Percentiles rank a stretch among this genome's conserved stretches.
phyloP scores from a whole-genome alignment of 2,888 invertebrate genomes.

The Nomada ruficornis region DNA sequence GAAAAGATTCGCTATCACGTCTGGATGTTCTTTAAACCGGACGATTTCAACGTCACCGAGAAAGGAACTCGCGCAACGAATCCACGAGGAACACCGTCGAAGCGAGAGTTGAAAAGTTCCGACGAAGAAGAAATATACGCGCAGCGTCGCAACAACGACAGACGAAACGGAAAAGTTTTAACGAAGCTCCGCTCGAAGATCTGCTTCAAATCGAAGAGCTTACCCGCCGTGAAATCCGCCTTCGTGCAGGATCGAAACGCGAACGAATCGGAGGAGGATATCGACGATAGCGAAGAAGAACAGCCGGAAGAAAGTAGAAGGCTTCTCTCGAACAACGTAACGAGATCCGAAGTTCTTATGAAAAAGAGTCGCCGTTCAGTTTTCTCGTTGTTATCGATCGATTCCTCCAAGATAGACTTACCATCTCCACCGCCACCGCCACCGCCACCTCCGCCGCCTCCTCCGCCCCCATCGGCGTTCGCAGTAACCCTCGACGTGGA shows the following conservation, averaged over 20 bases:
- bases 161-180: constrained; percentile 5
- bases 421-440: neutral
- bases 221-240: constrained; percentile 10
- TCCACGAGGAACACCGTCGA: neutral
- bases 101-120: neutral
- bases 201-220: constrained; percentile 30
- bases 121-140: neutral
- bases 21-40: constrained; percentile 59
- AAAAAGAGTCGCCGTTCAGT: neutral
- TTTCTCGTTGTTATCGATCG: neutral
- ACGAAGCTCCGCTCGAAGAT: constrained; percentile 42
- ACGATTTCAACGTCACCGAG: neutral
- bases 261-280: neutral
- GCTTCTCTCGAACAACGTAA: neutral
- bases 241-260: neutral
- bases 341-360: neutral
- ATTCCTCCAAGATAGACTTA: neutral
- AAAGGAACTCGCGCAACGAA: neutral
- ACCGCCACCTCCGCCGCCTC: constrained; percentile 9
- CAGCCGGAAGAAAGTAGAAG: neutral
- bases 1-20: constrained; percentile 40
- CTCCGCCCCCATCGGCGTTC: constrained; percentile 31
- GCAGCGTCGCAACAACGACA: neutral
- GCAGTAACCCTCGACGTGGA: neutral
- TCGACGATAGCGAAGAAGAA: neutral